Evolutionary conservation across 2,888 invertebrate genomes (phyloP), one percentile per base, ranked within the genome.

Genomic region (Darwinula stevensoni): DNA sequence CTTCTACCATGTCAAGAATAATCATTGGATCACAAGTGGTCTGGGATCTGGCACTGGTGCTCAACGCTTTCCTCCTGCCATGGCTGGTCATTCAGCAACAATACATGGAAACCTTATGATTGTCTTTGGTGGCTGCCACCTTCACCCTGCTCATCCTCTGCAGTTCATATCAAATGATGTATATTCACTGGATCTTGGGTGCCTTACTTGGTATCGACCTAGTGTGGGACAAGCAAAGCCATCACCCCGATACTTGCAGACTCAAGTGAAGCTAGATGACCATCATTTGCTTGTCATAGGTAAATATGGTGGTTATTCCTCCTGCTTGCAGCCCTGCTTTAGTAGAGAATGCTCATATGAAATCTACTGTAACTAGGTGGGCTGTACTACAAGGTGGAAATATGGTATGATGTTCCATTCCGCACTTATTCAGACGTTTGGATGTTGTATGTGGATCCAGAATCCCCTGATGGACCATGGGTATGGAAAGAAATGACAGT

Each of bases 71-170:
- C 22, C 22, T 18, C 22, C 22, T 9, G 6, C 6, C n/a, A 9
- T 18, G n/a, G 86, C 88, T 11, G 86, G 86, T 0, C 91, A 91
- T 54, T 82, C 84, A 4, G 86, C 80, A 6, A 70, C 74, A 26
- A 64, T 88, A 35, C 68, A 74, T 44, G 44, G 47, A 5, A 46
- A 51, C 37, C 36, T 36, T 4, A 52, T 55, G 53, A 44, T 55
- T 3, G 48, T 57, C 4, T 57, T 56, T 44, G 56, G 56, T n/a
- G 57, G 57, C 2, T 50, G 51, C 3, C 49, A 51, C 29, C 44
- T 47, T 13, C 38, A 39, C 27, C 27, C 28, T 13, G 35, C n/a
- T 18, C 22, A 18, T 18, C 6, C n/a, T 9, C n/a, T 18, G n/a
- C 22, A 18, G 22, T 9, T 6, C n/a, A n/a, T n/a, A n/a, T 18